Percentiles rank a stretch among this genome's conserved stretches.
phyloP scores from a whole-genome alignment of 2,797 vertebrate species.

The Ceryle rudis region DNA sequence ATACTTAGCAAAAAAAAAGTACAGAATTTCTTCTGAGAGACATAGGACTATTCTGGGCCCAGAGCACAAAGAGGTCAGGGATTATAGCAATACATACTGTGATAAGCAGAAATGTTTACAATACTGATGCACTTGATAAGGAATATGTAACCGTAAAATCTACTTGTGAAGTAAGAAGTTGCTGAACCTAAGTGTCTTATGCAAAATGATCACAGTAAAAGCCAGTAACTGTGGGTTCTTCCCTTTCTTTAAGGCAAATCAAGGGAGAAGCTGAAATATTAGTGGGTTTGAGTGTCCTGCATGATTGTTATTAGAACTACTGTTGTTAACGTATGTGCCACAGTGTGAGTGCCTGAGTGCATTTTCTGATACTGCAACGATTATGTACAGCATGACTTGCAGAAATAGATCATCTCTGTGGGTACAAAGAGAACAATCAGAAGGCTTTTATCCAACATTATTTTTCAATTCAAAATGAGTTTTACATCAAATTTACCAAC shows the following conservation, averaged over 20 bases:
- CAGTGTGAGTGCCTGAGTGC: neutral
- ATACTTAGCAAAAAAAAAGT: neutral
- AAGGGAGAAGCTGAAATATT: neutral
- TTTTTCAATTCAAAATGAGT: slow-evolving; percentile 6
- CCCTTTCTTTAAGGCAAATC: neutral
- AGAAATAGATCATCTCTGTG: slow-evolving; percentile 42
- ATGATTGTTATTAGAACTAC: slow-evolving; percentile 16
- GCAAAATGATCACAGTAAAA: neutral
- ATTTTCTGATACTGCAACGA: slow-evolving; percentile 23
- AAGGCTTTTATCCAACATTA: slow-evolving; percentile 18
- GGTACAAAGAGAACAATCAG: neutral
- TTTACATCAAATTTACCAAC: neutral
- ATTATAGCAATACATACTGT: neutral
- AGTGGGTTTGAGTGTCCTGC: neutral
- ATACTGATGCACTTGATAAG: neutral
- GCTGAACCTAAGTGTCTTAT: neutral
- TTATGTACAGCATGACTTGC: slow-evolving; percentile 36
- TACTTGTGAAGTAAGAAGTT: neutral
- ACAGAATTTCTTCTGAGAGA: neutral
- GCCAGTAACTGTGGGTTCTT: neutral
- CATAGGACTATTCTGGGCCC: neutral
- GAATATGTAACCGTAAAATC: neutral
- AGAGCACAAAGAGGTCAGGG: neutral
- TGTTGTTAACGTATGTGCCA: neutral
- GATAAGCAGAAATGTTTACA: neutral